Base-by-base conservation (phyloP, 1,140 invertebrate species). In the Leptonema lineaticorne region DNA sequence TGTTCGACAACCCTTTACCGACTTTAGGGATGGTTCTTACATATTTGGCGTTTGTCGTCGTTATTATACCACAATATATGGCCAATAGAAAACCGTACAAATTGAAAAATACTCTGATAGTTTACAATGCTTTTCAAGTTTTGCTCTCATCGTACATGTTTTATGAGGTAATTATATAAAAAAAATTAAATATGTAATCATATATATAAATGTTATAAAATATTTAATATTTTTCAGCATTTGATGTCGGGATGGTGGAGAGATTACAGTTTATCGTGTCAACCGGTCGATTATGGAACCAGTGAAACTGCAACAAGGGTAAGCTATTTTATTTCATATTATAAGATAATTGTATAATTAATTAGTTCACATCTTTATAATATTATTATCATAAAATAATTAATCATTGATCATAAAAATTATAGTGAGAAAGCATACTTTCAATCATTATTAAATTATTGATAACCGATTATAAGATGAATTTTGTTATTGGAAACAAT, bases 91-190 rank as follows among this genome's bases (percentile, higher is more conserved):
- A 95, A 77, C 92, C 95, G 0, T 94, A 92, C 76, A 87, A 94
- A 72, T 84, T 97, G 1, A 88, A 91, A 73, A 86, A 85, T 68
- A 76, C 92, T 1, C 84, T 98, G 33, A 86, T 97, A n/a, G 77
- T 86, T 5, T 98, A 98, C 80, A 98, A 98, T 75, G 91, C 92
- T 16, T 87, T 87, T 48, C 92, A 97, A 84, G 93, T 96, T 11
- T 70, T 95, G 7, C 88, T 95, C 72, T 95, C 92, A 58, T 75
- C 87, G 0, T 92, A 91, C 74, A 94, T 97, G 89, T 89, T 95
- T 72, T 93, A 92, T 76, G 92, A 95, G 88, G 93, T 95, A 79
- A 87, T 81, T 72, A 41, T 41, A 9, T 14, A 41, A 41, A 14
- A n/a, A n/a, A n/a, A n/a, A n/a, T n/a, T n/a, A n/a, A n/a, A n/a